Base-by-base conservation (phyloP, 2,888 invertebrate genomes). In the Tryphoninae sp. region DNA sequence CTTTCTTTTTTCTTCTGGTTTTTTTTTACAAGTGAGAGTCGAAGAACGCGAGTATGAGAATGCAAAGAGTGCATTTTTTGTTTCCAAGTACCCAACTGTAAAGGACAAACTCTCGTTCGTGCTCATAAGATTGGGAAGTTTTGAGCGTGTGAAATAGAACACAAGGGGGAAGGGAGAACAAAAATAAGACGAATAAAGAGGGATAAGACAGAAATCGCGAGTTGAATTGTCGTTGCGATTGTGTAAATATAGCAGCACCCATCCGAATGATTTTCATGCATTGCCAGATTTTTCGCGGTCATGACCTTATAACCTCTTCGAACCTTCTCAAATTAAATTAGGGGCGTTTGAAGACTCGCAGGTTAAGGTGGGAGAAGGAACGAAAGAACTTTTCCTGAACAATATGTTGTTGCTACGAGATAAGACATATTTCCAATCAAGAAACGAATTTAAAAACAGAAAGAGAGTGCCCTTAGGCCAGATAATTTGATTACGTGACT, bases 271-370 rank as follows among this genome's bases (percentile, higher is more conserved):
- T 86, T 85, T 82, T 49, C 86, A 88, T 89, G 88, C 87, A 83
- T 89, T 88, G 87, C 89, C 89, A 89, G 86, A 83, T 84, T 86
- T 85, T 53, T 58, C 45, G 45, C 45, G 45, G 3, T 45, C 53
- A n/a, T 23, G 53, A 62, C 45, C 45, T 62, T 69, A 19, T 26
- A n/a, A 45, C 74, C 69, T 58, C 64, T 69, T 78, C 13, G 58
- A 23, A 53, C 72, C 51, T 61, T 58, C 61, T 76, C 19, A n/a
- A 23, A 75, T 51, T 49, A 51, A 40, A 40, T 26, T n/a, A 13
- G 0, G 16, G 53, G 33, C 26, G 23, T 22, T 13, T 23, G 45
- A 11, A 13, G 13, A 13, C 9, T 45, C 45, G 45, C 13, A 2
- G 45, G 11, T 13, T 45, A 45, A 45, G 45, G 19, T 19, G 19